phyloP scores from a whole-genome alignment of 2,888 invertebrate species.

The Drosophila buzzatii region DNA sequence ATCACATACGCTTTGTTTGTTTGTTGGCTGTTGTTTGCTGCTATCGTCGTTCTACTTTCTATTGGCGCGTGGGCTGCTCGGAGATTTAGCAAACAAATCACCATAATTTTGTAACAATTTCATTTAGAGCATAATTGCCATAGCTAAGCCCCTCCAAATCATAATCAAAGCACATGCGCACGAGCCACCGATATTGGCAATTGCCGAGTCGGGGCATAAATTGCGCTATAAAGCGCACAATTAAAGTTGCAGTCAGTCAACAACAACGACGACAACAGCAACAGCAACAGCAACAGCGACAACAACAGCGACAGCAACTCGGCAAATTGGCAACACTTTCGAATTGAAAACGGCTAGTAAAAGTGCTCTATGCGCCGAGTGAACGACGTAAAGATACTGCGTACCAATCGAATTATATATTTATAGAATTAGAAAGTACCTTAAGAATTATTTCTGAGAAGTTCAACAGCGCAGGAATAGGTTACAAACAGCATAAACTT shows the following conservation, averaged over 20 bases:
- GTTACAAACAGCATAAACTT: neutral
- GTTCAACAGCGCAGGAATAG: no score
- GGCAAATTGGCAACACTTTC: conserved; percentile 80
- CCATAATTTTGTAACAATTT: conserved; percentile 74
- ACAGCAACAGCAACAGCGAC: conserved; percentile 8
- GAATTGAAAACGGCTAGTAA: conserved; percentile 67
- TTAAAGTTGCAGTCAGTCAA: conserved; percentile 69
- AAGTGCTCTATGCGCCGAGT: conserved; percentile 30
- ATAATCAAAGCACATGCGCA: conserved; percentile 67
- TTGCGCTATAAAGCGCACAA: conserved; percentile 79
- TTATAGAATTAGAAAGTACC: neutral
- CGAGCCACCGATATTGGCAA: conserved; percentile 53
- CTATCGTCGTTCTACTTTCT: conserved; percentile 71
- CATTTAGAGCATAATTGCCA: conserved; percentile 72
- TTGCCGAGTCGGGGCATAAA: conserved; percentile 68
- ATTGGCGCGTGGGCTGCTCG: conserved; percentile 64
- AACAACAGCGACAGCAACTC: conserved; percentile 44
- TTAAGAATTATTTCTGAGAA: neutral
- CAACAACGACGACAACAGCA: conserved; percentile 23
- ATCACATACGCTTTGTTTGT: conserved; percentile 37
- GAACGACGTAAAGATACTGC: conserved; percentile 19
- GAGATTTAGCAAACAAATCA: conserved; percentile 51
- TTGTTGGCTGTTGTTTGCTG: conserved; percentile 13
- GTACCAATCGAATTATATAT: neutral
- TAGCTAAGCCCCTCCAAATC: conserved; percentile 63